phyloP scores from a whole-genome alignment of 2,797 vertebrate genomes.

The Poeciliopsis gracilis region DNA sequence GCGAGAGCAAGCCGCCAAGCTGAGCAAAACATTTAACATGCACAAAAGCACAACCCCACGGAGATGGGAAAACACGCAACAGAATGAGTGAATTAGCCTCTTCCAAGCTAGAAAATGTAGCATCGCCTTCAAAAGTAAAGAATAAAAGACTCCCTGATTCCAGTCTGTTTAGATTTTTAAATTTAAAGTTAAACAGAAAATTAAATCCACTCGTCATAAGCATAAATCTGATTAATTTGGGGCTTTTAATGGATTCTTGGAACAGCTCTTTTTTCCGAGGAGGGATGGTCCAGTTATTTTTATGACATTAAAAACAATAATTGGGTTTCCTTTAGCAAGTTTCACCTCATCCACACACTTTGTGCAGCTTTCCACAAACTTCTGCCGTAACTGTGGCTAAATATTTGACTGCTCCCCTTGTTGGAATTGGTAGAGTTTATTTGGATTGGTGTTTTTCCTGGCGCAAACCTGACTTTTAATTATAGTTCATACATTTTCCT shows the following conservation, averaged over 20 bases:
- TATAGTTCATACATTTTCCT: not conserved
- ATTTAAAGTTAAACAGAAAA: not conserved
- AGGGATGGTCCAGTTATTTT: not conserved
- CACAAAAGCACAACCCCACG: not conserved
- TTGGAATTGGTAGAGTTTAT: not conserved
- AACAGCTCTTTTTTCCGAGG: not conserved
- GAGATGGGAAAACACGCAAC: not conserved
- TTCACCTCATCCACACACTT: not conserved
- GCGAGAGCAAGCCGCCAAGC: not conserved
- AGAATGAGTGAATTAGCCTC: not conserved
- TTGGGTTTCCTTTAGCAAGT: not conserved
- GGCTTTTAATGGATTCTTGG: not conserved
- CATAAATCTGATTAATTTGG: not conserved
- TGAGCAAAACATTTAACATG: not conserved
- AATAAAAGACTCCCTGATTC: not conserved
- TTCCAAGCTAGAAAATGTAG: not conserved
- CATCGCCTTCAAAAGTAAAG: not conserved
- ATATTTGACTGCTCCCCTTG: not conserved
- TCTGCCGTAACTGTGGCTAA: not conserved
- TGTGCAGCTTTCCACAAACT: not conserved
- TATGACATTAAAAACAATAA: not conserved
- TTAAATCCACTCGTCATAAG: not conserved
- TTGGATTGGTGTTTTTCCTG: not conserved
- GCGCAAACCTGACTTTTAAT: not conserved
- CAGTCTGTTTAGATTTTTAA: not conserved